Evolutionary conservation across 2,113 vertebrate species (phyloP), one percentile per base, ranked within the genome.

Genomic region (Anolis sagrei): DNA sequence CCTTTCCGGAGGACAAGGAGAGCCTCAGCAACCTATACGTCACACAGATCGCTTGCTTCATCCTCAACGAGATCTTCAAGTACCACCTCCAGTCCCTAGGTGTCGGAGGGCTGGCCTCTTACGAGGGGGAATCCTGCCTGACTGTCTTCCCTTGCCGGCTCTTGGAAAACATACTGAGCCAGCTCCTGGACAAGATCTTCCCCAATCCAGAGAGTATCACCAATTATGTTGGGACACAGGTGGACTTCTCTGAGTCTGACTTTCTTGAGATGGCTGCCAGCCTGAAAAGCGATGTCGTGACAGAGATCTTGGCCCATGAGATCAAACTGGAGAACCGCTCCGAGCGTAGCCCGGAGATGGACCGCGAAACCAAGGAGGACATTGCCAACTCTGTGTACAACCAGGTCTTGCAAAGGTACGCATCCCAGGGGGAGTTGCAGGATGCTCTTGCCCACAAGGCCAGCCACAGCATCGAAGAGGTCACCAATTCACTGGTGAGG

Each of bases 41-140:
- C 29, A 86, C 77, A 1, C 70, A 86, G 21, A 86, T 86, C 34
- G 84, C 84, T 36, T 86, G 84, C 18, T 86, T 86, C 69, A 74
- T 86, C 16, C 49, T 86, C 25, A 74, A 86, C 18, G 84, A 86
- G 64, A 74, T 86, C 54, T 86, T 86, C 58, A 80, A 86, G n/a
- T 49, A 74, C 21, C 84, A 86, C 36, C 77, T 80, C 8, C 84
- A 80, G 39, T 80, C 69, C 11, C 10, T 62, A 2, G 29, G 18
- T 18, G 14, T n/a, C 2, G 51, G 34, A 27, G 14, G 27, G 14
- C 13, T 4, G 7, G 13, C 29, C 0, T 5, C 39, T 34, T 25
- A 9, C 1, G 1, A 0, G 7, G 7, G 64, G 11, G 34, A n/a
- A 32, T 10, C 69, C 23, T 32, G 16, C 5, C 8, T 86, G 70